Evolutionary conservation across 2,888 invertebrate species (phyloP), one percentile per base, ranked within the genome.

Genomic region (Zygaena filipendulae): DNA sequence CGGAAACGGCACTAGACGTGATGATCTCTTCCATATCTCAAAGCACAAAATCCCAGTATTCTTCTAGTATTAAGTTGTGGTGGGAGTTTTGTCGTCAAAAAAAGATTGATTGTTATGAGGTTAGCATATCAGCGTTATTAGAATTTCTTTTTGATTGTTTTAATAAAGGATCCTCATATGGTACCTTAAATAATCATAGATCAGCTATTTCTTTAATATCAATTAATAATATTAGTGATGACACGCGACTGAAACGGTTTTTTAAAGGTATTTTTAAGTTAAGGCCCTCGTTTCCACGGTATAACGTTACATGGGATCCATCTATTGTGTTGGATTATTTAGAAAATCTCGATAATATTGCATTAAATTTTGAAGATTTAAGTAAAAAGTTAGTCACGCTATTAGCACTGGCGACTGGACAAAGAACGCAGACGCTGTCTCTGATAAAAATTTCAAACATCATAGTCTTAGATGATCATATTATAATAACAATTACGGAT

Each of bases 201-300:
- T 51, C 49, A 2, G 45, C 51, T 2, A 5, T 49, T 11, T 40
- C 46, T 1, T 29, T 48, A n/a, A 30, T 50, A 3, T 11, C 47
- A 10, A 43, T 40, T 2, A 40, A 29, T 32, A 36, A 43, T 21
- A 6, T 51, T 4, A 34, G 36, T 1, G 27, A 32, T 6, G 32
- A 50, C 6, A 36, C 40, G 3, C 8, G 13, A 0, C 20, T 47
- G 2, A 51, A 41, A 25, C 25, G 47, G 0, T 25, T 47, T 2
- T 14, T 52, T 0, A 49, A 46, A 38, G 49, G 46, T 3, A 27
- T 30, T 0, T 52, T 26, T 28, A 50, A 35, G 32, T 21, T 36
- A 12, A 47, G 39, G 25, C 49, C 50, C 4, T 11, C 13, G 3
- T 13, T 6, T 3, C 47, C 49, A 1, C 51, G 49, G 23, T 52